Percentiles rank a stretch among this genome's conserved stretches.
These are phyloP conservation scores for Aphelenchoides bicaudatus DNA, from an alignment of 2,888 invertebrate genomes.

Conservation along the genomic window DNA sequence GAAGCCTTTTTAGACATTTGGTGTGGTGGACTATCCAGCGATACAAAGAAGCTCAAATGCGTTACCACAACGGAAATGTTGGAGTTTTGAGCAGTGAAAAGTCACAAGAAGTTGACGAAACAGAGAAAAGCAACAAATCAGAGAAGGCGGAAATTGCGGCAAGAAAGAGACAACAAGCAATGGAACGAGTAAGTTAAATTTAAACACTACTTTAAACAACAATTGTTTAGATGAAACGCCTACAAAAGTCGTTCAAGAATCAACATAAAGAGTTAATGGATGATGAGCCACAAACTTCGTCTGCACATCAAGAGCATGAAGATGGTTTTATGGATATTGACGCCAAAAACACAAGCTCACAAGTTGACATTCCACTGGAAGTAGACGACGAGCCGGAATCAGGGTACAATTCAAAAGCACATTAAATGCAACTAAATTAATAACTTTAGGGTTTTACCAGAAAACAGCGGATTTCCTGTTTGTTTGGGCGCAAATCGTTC, in stretches of 20 bases:
- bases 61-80: no score
- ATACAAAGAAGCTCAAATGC: slow-evolving; percentile 14
- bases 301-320: neutral
- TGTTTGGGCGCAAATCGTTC: slow-evolving; percentile 46
- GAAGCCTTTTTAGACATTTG: slow-evolving; percentile 19
- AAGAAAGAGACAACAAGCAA: slow-evolving; percentile 6
- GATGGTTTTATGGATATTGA: no score
- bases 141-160: slow-evolving; percentile 2
- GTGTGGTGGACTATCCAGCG: slow-evolving; percentile 14
- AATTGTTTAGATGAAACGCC: slow-evolving; percentile 34
- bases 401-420: slow-evolving; percentile 22
- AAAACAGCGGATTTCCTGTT: slow-evolving; percentile 43
- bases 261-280: slow-evolving; percentile 32
- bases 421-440: neutral
- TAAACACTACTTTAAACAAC: neutral
- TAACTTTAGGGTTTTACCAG: slow-evolving; percentile 29
- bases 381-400: slow-evolving; percentile 33
- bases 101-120: no score
- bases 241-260: slow-evolving; percentile 39
- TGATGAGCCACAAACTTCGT: slow-evolving; percentile 4
- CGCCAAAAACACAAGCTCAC: slow-evolving; percentile 8
- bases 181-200: neutral
- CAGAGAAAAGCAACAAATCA: neutral
- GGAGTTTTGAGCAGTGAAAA: no score
- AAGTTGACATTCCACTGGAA: neutral